Base-by-base conservation (phyloP, 1,140 invertebrate species). In the Zophobas morio region DNA sequence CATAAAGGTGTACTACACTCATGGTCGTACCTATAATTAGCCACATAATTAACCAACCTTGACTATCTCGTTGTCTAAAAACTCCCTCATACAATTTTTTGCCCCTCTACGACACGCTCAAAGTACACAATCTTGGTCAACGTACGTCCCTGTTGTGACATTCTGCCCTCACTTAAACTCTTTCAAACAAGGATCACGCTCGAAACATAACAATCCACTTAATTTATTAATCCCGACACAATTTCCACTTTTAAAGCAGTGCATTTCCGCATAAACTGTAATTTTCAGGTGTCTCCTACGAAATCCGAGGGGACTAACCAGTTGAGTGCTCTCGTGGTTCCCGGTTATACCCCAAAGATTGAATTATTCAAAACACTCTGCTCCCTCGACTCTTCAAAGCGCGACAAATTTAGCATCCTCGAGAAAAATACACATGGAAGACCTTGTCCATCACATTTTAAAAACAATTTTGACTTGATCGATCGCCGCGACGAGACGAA, bases 311-410 rank as follows among this genome's bases (percentile, higher is more conserved):
- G n/a, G 34, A 60, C 56, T 60, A 60, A 60, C 56, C 56, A 60
- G 56, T 39, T 39, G 60, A 66, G 60, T 66, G 60, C 39, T 66
- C 60, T 66, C 20, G 20, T 42, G 39, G 8, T 42, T 40, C 60
- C 35, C 60, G 37, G 49, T n/a, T 51, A n/a, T 5, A 4, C 60
- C 39, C 35, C 1, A 40, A 66, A 66, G 60, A 66, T 42, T 66
- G 60, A 66, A 66, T 66, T 46, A 66, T 66, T 42, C 60, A 66
- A 36, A 40, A 66, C 37, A 66, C 60, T 42, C 60, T 46, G 60
- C 39, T 66, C 60, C 60, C 60, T 42, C 20, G 39, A 66, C 60
- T 40, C 39, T 66, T 20, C 20, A 4, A 51, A 51, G n/a, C 42
- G 49, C n/a, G 49, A 42, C 60, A 42, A 66, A 42, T 66, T 66